A percentile compares a stretch with the other conserved stretches of the same genome.
Evolutionary conservation across 2,797 vertebrate genomes (phyloP).

Genomic region (Sylvia borin): DNA sequence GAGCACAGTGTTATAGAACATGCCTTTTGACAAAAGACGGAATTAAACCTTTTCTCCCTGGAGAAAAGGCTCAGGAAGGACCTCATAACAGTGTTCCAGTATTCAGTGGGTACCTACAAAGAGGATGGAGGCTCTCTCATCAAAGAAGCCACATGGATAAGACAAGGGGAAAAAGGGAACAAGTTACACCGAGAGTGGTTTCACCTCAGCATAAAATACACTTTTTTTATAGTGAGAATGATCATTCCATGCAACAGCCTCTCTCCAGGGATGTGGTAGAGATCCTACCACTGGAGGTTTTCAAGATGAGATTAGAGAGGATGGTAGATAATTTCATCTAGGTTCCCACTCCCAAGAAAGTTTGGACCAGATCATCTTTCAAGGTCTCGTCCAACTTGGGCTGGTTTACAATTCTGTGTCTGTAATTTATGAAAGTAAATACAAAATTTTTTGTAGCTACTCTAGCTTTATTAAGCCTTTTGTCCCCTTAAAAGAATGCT

Average conservation of each 20-base stretch:
- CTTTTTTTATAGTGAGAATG: not conserved
- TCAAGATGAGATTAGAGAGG: not conserved
- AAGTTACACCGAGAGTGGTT: fast-evolving
- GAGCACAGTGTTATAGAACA: not conserved
- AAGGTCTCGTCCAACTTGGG: not conserved
- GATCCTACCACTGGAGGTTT: not conserved
- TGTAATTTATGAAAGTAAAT: not conserved
- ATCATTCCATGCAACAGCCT: not conserved
- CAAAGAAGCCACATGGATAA: not conserved
- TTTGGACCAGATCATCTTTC: not conserved
- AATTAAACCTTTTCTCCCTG: not conserved
- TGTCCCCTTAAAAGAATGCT: fast-evolving
- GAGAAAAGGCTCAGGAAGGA: not conserved
- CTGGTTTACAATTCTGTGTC: not conserved
- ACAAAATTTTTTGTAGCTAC: not conserved
- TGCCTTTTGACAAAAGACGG: not conserved
- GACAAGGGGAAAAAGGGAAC: not conserved
- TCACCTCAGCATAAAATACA: not conserved
- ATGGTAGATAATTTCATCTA: not conserved
- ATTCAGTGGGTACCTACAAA: not conserved
- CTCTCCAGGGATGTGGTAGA: not conserved
- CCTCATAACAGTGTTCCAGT: not conserved
- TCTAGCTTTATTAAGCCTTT: not conserved
- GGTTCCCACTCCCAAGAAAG: not conserved
- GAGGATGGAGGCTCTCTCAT: not conserved